A percentile compares a stretch with the other conserved stretches of the same genome.
phyloP scores from a whole-genome alignment of 1,140 invertebrate genomes.

The Bicyclus anynana region DNA sequence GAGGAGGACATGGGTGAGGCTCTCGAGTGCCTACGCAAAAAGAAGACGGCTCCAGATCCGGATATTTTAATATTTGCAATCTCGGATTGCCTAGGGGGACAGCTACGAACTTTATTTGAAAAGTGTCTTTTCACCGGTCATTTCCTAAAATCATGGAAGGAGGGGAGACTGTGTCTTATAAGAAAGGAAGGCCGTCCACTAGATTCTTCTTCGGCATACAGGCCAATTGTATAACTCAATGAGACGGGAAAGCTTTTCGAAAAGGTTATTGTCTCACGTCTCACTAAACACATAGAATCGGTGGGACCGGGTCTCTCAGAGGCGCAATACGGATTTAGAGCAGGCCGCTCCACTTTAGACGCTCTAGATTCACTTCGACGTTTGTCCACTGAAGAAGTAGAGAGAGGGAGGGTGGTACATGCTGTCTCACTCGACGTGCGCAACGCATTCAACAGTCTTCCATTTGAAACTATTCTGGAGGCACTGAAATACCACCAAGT shows the following conservation, averaged over 20 bases:
- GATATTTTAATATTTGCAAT: no score
- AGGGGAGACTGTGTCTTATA: no score
- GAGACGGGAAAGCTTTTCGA: not conserved
- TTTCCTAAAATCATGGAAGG: no score
- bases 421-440: not conserved
- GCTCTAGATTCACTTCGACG: not conserved
- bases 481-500: not conserved
- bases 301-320: not conserved
- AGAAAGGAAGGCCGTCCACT: no score
- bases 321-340: not conserved
- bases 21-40: no score
- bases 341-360: not conserved
- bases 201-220: no score
- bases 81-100: no score
- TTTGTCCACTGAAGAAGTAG: not conserved
- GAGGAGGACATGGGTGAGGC: no score
- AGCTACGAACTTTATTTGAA: no score
- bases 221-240: no score
- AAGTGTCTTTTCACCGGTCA: no score
- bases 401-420: not conserved
- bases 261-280: not conserved
- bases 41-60: no score
- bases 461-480: not conserved
- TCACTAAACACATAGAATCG: not conserved
- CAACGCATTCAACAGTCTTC: slow-evolving; percentile 2